Conservation (phyloP, 92 coral and sea anemone species). For the Paragorgia papillata region DNA sequence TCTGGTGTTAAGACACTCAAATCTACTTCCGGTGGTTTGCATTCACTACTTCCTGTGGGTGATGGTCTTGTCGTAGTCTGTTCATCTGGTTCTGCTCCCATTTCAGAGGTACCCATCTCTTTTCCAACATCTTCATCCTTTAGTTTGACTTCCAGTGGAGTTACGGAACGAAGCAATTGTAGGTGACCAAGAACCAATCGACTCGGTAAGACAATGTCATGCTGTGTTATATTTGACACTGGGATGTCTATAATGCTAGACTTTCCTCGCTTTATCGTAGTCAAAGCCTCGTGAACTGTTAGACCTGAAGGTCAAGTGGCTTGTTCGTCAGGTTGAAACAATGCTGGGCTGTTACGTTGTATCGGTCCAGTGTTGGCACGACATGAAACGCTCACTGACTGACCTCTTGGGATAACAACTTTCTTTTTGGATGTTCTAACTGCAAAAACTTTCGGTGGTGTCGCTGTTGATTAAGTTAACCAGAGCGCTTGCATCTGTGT, state of each 20-base stretch:
- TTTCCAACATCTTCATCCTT: not conserved
- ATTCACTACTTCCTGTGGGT: not conserved
- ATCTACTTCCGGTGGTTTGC: not conserved
- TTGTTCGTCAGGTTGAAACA: conserved; percentile 32
- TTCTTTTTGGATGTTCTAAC: conserved; percentile 46
- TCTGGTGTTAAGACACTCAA: conserved; percentile 11
- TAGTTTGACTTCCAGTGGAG: conserved; percentile 29
- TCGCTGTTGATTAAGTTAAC: not conserved
- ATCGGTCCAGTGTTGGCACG: conserved; percentile 66
- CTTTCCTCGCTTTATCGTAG: conserved; percentile 35
- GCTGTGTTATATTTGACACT: conserved; percentile 40
- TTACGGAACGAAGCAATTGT: conserved; percentile 44
- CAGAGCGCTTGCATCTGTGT: conserved; percentile 38
- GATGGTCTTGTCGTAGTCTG: not conserved
- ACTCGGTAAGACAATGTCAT: conserved; percentile 31
- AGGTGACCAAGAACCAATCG: conserved; percentile 12
- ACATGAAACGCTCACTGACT: conserved; percentile 47
- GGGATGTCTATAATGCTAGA: conserved; percentile 23
- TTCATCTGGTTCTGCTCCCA: not conserved
- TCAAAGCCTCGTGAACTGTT: conserved; percentile 32
- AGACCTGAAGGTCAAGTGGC: not conserved
- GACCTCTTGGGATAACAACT: conserved; percentile 48
- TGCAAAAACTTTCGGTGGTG: not conserved
- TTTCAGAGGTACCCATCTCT: not conserved
- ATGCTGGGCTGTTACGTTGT: conserved; percentile 34